Evolutionary conservation across 64 coral and sea anemone genomes (phyloP).

Genomic region (Porites australiensis): DNA sequence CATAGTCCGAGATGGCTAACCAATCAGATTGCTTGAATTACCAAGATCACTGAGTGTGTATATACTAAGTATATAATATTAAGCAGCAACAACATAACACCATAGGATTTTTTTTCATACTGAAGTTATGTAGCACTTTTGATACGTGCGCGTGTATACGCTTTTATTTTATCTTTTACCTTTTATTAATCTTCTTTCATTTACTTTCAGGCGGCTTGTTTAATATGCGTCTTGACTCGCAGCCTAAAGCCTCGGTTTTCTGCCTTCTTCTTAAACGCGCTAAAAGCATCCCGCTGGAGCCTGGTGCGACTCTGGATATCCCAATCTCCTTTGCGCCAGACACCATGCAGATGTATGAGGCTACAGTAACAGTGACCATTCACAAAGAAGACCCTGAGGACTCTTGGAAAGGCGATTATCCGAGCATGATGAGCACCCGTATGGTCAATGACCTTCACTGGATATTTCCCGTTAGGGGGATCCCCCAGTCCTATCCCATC

Average conservation of each 20-base stretch:
- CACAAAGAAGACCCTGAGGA: slow-evolving; percentile 74
- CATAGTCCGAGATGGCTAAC: too few species aligned
- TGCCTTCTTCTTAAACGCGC: slow-evolving; percentile 93
- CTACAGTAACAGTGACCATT: slow-evolving; percentile 85
- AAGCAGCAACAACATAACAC: too few species aligned
- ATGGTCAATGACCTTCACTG: slow-evolving; percentile 91
- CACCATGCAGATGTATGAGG: slow-evolving; percentile 95
- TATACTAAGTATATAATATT: too few species aligned
- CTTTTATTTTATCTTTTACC: too few species aligned
- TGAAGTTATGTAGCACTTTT: too few species aligned
- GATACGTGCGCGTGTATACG: too few species aligned
- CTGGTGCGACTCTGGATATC: slow-evolving; percentile 85
- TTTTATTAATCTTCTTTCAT: too few species aligned
- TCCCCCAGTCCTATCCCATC: slow-evolving; percentile 84
- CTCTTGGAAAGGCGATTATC: slow-evolving; percentile 34
- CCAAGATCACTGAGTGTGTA: too few species aligned
- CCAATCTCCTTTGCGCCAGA: slow-evolving; percentile 97
- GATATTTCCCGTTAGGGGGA: slow-evolving; percentile 90
- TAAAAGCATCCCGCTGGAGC: slow-evolving; percentile 69
- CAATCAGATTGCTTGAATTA: too few species aligned
- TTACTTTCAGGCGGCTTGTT: slow-evolving; percentile 77
- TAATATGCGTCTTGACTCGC: slow-evolving; percentile 49
- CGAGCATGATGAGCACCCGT: slow-evolving; percentile 74
- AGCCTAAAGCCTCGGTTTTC: slow-evolving; percentile 84
- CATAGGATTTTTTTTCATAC: too few species aligned